phyloP scores from a whole-genome alignment of 2,888 invertebrate species.

The Acheta domesticus region DNA sequence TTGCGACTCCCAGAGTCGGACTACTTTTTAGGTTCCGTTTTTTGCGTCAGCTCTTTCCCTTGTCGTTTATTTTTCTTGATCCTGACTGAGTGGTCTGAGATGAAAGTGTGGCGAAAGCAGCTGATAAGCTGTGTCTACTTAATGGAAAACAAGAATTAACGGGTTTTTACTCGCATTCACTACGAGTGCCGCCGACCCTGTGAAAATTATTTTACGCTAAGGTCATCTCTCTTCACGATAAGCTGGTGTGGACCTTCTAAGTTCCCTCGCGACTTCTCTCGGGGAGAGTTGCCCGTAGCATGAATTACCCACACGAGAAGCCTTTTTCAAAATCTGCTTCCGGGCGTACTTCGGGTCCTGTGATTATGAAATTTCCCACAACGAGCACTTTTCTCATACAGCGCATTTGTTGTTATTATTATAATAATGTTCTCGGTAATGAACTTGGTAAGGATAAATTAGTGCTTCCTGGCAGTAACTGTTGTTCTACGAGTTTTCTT shows the following conservation, averaged over 20 bases:
- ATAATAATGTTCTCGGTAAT: neutral
- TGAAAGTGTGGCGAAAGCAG: too few relatives aligned
- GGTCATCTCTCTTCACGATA: neutral
- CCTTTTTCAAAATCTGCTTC: neutral
- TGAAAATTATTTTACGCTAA: neutral
- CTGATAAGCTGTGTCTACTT: too few relatives aligned
- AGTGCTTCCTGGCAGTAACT: neutral
- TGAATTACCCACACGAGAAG: neutral
- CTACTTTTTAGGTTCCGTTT: too few relatives aligned
- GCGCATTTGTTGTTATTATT: slow-evolving; percentile 18
- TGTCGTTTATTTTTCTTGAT: too few relatives aligned
- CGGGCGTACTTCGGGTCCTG: neutral
- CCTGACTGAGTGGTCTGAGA: too few relatives aligned
- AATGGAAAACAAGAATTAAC: too few relatives aligned
- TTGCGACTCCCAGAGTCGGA: neutral
- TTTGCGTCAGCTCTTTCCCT: too few relatives aligned
- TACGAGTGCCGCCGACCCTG: too few relatives aligned
- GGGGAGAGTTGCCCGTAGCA: neutral
- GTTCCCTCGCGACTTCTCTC: neutral
- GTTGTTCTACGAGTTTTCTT: neutral
- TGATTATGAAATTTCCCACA: neutral
- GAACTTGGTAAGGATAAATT: neutral
- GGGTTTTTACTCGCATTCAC: too few relatives aligned
- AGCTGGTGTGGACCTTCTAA: neutral
- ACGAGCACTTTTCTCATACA: neutral